Base-by-base conservation (phyloP, 2,888 invertebrate genomes). In the Aproaerema taeniolella region DNA sequence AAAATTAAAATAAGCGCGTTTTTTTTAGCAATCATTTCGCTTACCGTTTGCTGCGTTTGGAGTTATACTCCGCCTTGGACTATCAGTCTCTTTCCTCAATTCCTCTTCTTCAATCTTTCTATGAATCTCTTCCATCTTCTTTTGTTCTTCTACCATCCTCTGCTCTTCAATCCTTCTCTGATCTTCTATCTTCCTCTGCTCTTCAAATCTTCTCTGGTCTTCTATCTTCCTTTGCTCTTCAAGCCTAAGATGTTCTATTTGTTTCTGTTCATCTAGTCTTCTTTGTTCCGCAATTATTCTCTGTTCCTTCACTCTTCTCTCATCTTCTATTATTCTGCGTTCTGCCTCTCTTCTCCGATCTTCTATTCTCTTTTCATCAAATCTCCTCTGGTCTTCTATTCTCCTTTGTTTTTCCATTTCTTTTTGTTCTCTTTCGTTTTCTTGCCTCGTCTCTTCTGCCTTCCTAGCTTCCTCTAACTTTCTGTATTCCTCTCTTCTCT, bases 21-120 rank as follows among this genome's bases (percentile, higher is more conserved):
- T n/a, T n/a, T n/a, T n/a, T n/a, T n/a, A n/a, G n/a, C n/a, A n/a
- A n/a, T n/a, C n/a, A n/a, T n/a, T n/a, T 20, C 20, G 17, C 4
- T 31, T 49, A 81, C 85, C 86, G 53, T 81, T 85, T 20, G 79
- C 77, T 49, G 85, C 82, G 47, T 74, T 86, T 17, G 86, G 86
- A 6, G 86, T 85, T 10, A 85, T 62, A 55, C 86, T 86, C 47
- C 86, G 71, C 2, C 85, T 60, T 0, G 86, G 85, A 38, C 86
- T 86, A 35, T 85, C 85, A 49, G 74, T 81, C 52, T 81, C 82
- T 55, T 68, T 78, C 43, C 70, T 73, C 41, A 75, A 32, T 43
- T 82, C 79, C 30, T 81, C 83, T 52, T 82, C 82, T 49, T 81
- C 81, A 24, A 50, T 31, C 51, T 70, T 80, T 53, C 62, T 74